A percentile compares a stretch with the other conserved stretches of the same genome.
Evolutionary conservation across 2,797 vertebrate genomes (phyloP).

Genomic region (Myotis vivesi): DNA sequence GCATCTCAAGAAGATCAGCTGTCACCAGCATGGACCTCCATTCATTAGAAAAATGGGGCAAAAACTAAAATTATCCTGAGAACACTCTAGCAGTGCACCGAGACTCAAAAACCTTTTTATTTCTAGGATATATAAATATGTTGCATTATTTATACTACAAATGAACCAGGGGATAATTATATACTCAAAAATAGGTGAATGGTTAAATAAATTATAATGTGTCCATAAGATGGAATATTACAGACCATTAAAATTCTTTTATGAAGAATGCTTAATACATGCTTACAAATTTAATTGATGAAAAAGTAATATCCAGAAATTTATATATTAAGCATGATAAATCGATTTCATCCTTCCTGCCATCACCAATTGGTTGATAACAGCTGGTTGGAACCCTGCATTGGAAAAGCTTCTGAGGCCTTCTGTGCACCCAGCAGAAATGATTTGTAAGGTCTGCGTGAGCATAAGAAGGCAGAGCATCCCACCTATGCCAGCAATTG

Average conservation of each 20-base stretch:
- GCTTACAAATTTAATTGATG: constrained; percentile 24
- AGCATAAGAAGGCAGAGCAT: neutral
- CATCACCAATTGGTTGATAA: neutral
- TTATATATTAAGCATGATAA: neutral
- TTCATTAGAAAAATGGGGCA: neutral
- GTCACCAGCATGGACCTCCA: neutral
- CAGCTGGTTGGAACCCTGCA: neutral
- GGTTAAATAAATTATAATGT: neutral
- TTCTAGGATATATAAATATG: neutral
- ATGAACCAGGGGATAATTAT: neutral
- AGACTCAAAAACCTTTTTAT: neutral
- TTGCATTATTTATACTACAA: constrained; percentile 4
- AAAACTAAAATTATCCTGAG: neutral
- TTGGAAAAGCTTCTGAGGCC: neutral
- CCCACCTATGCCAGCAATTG: neutral
- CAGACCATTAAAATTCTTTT: neutral
- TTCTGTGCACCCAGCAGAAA: neutral
- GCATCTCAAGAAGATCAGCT: neutral
- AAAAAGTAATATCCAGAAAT: neutral
- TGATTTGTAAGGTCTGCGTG: neutral
- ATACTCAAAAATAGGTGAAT: neutral
- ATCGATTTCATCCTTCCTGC: neutral
- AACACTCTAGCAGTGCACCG: neutral
- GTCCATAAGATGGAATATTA: neutral
- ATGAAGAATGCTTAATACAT: neutral